These are phyloP conservation scores for Drosophila atripex DNA, from an alignment of 2,888 invertebrate species.

Conservation along the genomic window DNA sequence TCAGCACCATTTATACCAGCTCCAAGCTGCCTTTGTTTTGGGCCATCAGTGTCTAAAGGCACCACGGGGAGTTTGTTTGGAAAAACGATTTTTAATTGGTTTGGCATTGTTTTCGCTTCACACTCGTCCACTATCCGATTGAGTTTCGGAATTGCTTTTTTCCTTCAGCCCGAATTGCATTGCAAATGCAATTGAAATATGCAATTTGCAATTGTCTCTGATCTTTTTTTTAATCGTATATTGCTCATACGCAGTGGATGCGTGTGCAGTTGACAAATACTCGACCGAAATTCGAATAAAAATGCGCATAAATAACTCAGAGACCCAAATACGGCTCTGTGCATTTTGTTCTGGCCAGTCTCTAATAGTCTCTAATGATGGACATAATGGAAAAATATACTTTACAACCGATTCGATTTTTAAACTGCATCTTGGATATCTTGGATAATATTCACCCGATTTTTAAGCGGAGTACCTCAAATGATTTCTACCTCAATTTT, in stretches of 20 bases:
- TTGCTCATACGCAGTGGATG: conserved; percentile 49
- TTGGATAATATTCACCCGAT: too few relatives aligned
- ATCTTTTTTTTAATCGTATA: conserved; percentile 4
- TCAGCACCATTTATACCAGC: conserved; percentile 5
- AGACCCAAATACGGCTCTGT: conserved; percentile 12
- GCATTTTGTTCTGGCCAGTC: conserved; percentile 14
- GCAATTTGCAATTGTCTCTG: conserved; percentile 45
- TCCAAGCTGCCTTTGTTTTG: not conserved
- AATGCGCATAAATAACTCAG: conserved; percentile 51
- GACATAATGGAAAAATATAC: conserved; percentile 9
- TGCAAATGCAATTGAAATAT: conserved; percentile 42
- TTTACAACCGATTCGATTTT: not conserved
- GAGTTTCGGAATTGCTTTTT: not conserved
- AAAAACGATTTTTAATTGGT: conserved; percentile 42
- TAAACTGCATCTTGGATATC: too few relatives aligned
- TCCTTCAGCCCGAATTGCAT: conserved; percentile 35
- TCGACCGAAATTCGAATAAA: conserved; percentile 32
- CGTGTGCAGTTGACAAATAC: conserved; percentile 51
- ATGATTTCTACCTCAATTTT: too few relatives aligned
- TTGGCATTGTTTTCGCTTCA: conserved; percentile 42
- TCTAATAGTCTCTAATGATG: conserved; percentile 30
- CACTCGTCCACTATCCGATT: conserved; percentile 31
- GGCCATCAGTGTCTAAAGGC: conserved; percentile 7
- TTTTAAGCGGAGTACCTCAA: too few relatives aligned
- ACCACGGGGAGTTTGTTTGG: conserved; percentile 29